A percentile compares a stretch with the other conserved stretches of the same genome.
These are phyloP conservation scores for Stratiolaelaps scimitus DNA, from an alignment of 1,140 invertebrate genomes.

Conservation along the genomic window DNA sequence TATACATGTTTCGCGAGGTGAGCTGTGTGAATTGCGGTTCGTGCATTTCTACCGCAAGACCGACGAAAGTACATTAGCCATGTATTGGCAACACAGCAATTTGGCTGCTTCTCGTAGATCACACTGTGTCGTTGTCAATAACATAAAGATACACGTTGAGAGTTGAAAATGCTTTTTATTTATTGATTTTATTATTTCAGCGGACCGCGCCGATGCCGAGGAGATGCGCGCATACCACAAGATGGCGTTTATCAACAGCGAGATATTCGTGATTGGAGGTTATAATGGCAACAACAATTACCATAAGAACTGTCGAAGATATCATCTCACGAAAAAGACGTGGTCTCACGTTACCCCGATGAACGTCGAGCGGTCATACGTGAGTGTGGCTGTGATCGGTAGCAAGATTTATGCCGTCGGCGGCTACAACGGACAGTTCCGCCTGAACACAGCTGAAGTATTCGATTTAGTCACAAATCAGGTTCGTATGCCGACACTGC, in stretches of 20 bases:
- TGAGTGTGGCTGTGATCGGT: constrained; percentile 55
- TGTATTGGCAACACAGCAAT: too few relatives aligned
- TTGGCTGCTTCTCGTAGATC: too few relatives aligned
- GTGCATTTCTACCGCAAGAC: too few relatives aligned
- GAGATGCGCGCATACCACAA: constrained; percentile 56
- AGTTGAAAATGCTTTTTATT: too few relatives aligned
- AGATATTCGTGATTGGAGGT: constrained; percentile 63
- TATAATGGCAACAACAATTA: constrained; percentile 56
- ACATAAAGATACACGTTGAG: too few relatives aligned
- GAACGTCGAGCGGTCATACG: constrained; percentile 57
- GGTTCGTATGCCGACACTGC: constrained; percentile 27
- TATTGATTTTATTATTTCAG: neutral
- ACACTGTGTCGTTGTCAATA: too few relatives aligned
- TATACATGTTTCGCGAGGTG: too few relatives aligned
- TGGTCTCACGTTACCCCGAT: constrained; percentile 59
- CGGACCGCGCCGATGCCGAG: constrained; percentile 30
- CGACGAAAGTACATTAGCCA: too few relatives aligned
- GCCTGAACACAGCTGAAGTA: constrained; percentile 44
- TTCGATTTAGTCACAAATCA: constrained; percentile 42
- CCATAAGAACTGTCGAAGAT: constrained; percentile 56
- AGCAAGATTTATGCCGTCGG: constrained; percentile 45
- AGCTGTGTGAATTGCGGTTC: too few relatives aligned
- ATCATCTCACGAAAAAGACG: constrained; percentile 49
- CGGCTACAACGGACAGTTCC: constrained; percentile 45
- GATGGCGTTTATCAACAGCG: constrained; percentile 51